phyloP scores from a whole-genome alignment of 2,888 invertebrate genomes.

The Corythucha ciliata region DNA sequence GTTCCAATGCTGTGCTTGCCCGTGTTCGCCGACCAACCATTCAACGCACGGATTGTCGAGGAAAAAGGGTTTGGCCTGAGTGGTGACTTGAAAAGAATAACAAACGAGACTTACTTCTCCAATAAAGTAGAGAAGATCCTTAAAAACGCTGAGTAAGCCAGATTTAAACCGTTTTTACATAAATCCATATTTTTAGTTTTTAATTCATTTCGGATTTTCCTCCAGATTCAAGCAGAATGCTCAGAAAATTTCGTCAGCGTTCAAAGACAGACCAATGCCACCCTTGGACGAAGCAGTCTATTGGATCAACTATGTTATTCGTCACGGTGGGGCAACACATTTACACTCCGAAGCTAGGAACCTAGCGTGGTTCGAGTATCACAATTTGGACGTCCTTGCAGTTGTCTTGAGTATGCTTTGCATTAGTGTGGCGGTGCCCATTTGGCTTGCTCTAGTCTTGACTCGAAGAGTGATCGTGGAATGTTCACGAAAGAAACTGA shows the following conservation, averaged over 20 bases:
- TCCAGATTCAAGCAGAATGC: constrained; percentile 24
- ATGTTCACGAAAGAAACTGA: too few relatives aligned
- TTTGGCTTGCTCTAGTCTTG: too few relatives aligned
- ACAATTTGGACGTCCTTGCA: constrained; percentile 21
- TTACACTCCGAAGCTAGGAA: constrained; percentile 14
- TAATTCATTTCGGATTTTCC: too few relatives aligned
- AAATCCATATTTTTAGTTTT: too few relatives aligned
- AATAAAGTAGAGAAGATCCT: too few relatives aligned
- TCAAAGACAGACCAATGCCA: constrained; percentile 47
- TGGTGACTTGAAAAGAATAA: too few relatives aligned
- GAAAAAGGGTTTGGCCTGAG: constrained; percentile 51
- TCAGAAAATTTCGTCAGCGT: constrained; percentile 30
- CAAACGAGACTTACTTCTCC: too few relatives aligned
- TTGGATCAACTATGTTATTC: constrained; percentile 56
- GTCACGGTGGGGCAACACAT: constrained; percentile 40
- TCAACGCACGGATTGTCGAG: constrained; percentile 49
- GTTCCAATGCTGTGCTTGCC: constrained; percentile 57
- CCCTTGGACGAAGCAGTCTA: constrained; percentile 53
- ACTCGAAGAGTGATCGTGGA: too few relatives aligned
- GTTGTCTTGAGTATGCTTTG: too few relatives aligned
- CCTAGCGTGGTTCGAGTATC: constrained; percentile 13
- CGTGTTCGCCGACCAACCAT: constrained; percentile 58
- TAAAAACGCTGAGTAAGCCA: too few relatives aligned
- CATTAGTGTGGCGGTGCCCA: too few relatives aligned
- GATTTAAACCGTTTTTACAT: too few relatives aligned